phyloP scores from a whole-genome alignment of 2,797 vertebrate species.

The Mormyrus proboscirostris region DNA sequence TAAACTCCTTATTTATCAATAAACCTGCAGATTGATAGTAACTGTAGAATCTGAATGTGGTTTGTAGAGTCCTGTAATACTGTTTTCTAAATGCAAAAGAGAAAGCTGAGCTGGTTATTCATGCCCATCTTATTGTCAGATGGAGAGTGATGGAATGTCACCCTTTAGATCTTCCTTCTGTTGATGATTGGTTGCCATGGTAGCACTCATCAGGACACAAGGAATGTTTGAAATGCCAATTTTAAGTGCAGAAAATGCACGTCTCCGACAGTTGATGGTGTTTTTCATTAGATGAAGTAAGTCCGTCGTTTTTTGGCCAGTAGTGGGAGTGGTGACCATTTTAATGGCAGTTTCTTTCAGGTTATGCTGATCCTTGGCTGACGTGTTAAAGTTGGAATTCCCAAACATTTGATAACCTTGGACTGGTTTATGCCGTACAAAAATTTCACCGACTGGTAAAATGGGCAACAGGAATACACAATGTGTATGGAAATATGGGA shows the following conservation, averaged over 20 bases:
- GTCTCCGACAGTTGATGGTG: not conserved
- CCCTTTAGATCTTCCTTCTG: not conserved
- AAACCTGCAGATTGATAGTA: not conserved
- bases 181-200: constrained; percentile 10
- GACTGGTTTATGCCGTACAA: not conserved
- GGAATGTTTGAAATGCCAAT: not conserved
- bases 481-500: not conserved
- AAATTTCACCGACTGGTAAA: not conserved
- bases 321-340: not conserved
- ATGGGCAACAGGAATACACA: not conserved
- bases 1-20: not conserved
- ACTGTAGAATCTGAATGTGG: not conserved
- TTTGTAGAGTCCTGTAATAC: not conserved
- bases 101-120: not conserved
- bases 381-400: not conserved
- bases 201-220: not conserved
- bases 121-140: not conserved
- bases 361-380: not conserved
- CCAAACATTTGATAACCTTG: not conserved
- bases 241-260: not conserved
- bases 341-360: not conserved
- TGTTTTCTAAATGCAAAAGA: not conserved
- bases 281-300: not conserved
- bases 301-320: not conserved
- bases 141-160: not conserved